Base-by-base conservation (phyloP, 2,888 invertebrate species). In the Catocala sponsa region DNA sequence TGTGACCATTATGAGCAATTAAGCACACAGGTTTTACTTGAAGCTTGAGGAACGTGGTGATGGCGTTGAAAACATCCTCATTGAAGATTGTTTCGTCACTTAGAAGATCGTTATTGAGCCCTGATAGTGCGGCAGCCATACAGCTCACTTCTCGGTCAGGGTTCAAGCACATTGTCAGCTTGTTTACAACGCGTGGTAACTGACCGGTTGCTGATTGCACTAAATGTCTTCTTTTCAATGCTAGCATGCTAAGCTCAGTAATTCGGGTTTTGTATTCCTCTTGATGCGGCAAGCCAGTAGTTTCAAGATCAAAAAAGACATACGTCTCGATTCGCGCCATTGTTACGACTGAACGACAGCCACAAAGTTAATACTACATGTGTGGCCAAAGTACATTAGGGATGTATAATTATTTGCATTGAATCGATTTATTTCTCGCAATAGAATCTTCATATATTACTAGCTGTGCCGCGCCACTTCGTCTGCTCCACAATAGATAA, bases 1-100 rank as follows among this genome's bases (percentile, higher is more conserved):
- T 68, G 70, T 95, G 90, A 0, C 98, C 98, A 89, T 98, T 98
- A 76, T 98, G 97, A 0, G 98, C 97, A 0, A 98, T 94, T 42
- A 98, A 89, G 81, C 98, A 98, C 6, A 97, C 94, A 0, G 98
- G 98, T 69, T 95, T 93, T 0, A 90, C 90, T n/a, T 97, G 90
- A 55, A 96, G 90, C 5, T 92, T 86, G 0, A 98, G 83, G 81
- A 98, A 98, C 0, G 85, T 84, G 15, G 95, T 89, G 0, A 98
- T 89, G 11, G 96, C 80, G 10, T 91, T 84, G 11, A 95, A 96
- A 0, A 95, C 92, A 11, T 95, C 90, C 1, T 81, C 80, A 68
- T 96, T 91, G 82, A 98, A 97, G 1, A 84, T 72, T 0, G 95
- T 89, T 76, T 96, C 95, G 11, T 95, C 70, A 78, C 97, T 96